phyloP scores from a whole-genome alignment of 92 coral and sea anemone species.

The Blastomussa wellsi region DNA sequence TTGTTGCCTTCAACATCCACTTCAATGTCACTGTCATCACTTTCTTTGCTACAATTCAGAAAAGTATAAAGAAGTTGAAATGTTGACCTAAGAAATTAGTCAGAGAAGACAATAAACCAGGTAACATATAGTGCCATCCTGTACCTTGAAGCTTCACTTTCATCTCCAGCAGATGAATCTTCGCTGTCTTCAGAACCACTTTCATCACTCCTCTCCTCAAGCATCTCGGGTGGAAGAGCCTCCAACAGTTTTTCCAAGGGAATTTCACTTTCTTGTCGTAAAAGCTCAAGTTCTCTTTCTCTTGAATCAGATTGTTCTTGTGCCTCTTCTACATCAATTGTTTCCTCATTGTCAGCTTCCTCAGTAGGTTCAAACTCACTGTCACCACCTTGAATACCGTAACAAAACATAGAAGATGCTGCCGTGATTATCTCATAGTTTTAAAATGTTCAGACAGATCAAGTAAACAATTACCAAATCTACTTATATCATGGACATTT shows the following conservation, averaged over 20 bases:
- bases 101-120: background rate
- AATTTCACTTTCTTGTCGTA: constrained; percentile 90
- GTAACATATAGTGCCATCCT: background rate
- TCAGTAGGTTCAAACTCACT: constrained; percentile 78
- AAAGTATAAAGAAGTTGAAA: background rate
- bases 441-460: background rate
- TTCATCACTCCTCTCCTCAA: constrained; percentile 71
- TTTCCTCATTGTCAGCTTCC: constrained; percentile 91
- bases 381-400: constrained; percentile 62
- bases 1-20: constrained; percentile 79
- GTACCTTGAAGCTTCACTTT: constrained; percentile 47
- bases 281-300: constrained; percentile 77
- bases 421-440: background rate
- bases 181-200: constrained; percentile 59
- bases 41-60: constrained; percentile 54
- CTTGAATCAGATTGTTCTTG: constrained; percentile 73
- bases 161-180: constrained; percentile 55
- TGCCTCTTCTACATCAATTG: constrained; percentile 88
- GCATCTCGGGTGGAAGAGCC: constrained; percentile 89
- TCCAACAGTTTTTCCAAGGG: constrained; percentile 86
- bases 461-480: background rate
- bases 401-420: background rate
- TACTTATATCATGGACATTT: background rate
- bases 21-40: constrained; percentile 82
- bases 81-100: background rate